Base-by-base conservation (phyloP, 2,888 invertebrate genomes). In the Catocala nupta region DNA sequence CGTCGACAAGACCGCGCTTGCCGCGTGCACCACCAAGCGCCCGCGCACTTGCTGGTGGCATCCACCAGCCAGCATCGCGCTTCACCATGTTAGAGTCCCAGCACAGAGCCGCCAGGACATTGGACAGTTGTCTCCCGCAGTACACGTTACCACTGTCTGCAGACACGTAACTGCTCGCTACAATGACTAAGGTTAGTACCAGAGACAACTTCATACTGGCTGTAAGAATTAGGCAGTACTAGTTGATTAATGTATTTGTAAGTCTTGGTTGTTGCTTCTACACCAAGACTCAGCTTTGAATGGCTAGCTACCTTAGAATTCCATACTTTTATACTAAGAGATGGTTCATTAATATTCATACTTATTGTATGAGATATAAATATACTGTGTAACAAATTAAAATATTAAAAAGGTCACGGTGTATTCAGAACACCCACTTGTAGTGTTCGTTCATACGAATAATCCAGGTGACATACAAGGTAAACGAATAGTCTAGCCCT, bases 1-100 rank as follows among this genome's bases (percentile, higher is more conserved):
- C 71, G 7, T 77, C 77, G 12, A 62, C 74, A 0, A 54, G 61
- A 1, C 71, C 74, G 0, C 75, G 75, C 34, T 75, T 77, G 7
- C 75, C 71, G 4, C 75, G 74, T 9, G 42, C 6, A 10, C 68
- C 68, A 55, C 55, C 55, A 7, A 77, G 59, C 4, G 55, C 45
- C 6, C 16, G 49, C 6, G 36, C 42, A 5, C 48, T 50, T 13
- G 45, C 57, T 11, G 58, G 57, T 0, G 59, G 54, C 36, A 59
- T 36, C 64, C 74, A 61, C 70, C 74, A 67, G 16, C 63, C 66
- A 43, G 47, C 60, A 36, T 66, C 63, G 0, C 77, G 63, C 48
- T 68, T 77, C 10, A 50, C 53, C 51, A 51, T 36, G 6, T 70
- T 57, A 3, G 59, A 11, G 0, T 57, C 55, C 59, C 54, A 73